Evolutionary conservation across 2,888 invertebrate species (phyloP), one percentile per base, ranked within the genome.

Genomic region (Cosmopolites sordidus): DNA sequence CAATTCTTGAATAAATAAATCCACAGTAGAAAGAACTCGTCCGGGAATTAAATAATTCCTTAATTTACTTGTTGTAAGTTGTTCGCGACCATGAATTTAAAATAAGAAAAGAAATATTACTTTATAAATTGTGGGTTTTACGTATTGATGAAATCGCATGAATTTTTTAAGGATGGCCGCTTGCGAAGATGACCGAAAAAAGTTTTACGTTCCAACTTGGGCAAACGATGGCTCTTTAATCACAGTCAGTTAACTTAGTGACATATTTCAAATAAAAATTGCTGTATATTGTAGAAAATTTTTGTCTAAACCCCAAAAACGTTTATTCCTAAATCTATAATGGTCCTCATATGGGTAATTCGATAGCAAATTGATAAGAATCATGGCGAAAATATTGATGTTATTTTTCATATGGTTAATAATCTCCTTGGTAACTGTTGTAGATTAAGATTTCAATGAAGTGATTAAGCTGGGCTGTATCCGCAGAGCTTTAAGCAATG

Each of bases 11-110:
- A 73, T 72, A 72, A 72, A 63, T 72, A 71, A 72, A 69, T 64
- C 67, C 70, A 71, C 71, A 73, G 72, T 73, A 73, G 72, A 73
- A 70, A 72, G 71, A 70, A 66, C 73, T 70, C 6, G 27, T 27
- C 9, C 70, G 74, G 74, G 74, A 74, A 73, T 73, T 72, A 68
- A 71, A 73, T 74, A 73, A 74, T 74, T 74, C 73, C 73, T 73
- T 73, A 74, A 73, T 74, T 74, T 73, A 73, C 69, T 68, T 68
- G 64, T 70, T 70, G 72, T n/a, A 73, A 71, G 8, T 73, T 71
- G 71, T 69, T 70, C 69, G 64, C 63, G 64, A 67, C 63, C 69
- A 70, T 73, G 72, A 72, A 73, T 73, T 67, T 66, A 64, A 63
- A 62, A 73, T 69, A 67, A 68, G 66, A 58, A 66, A 67, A 71